Base-by-base conservation (phyloP, 2,888 invertebrate species). In the Villa cingulata region DNA sequence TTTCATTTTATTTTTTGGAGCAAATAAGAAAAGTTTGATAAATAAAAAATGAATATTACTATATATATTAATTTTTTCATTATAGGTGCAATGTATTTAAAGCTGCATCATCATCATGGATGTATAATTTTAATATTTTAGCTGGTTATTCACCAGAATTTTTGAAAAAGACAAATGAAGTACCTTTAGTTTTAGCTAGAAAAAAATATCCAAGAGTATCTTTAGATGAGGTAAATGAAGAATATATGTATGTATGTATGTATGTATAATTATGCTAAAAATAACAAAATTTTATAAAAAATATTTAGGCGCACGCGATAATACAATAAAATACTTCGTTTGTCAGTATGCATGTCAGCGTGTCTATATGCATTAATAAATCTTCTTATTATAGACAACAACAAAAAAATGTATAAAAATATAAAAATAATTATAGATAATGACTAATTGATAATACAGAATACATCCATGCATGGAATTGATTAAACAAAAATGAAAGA, bases 71-170 rank as follows among this genome's bases (percentile, higher is more conserved):
- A 48, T 41, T 40, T 38, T 29, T n/a, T 39, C 18, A 36, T 37
- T 37, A 41, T 62, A 79, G 79, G 79, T 85, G 85, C 64, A 85
- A 85, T 62, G 79, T 85, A 52, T 85, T 85, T 64, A 85, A 85
- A 72, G 84, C 85, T 6, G 86, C 85, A 3, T 88, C 88, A n/a
- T 86, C 88, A 17, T 87, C 88, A 1, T 89, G 89, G 88, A 86
- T 89, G 83, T 87, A 87, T 70, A 88, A 88, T 70, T 88, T 89
- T 69, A 87, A 88, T 67, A 70, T 86, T 45, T 77, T 89, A 67
- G 87, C 87, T 10, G 88, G 88, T 58, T 86, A 87, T 66, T 78
- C 81, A 49, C 79, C 84, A 12, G 77, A 78, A 45, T 87, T 83
- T 70, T 71, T 87, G 56, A 80, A 80, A 62, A 81, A 81, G 60